A percentile compares a stretch with the other conserved stretches of the same genome.
These are phyloP conservation scores for Pseudomyrmex sp. DNA, from an alignment of 1,140 invertebrate species.

Conservation along the genomic window DNA sequence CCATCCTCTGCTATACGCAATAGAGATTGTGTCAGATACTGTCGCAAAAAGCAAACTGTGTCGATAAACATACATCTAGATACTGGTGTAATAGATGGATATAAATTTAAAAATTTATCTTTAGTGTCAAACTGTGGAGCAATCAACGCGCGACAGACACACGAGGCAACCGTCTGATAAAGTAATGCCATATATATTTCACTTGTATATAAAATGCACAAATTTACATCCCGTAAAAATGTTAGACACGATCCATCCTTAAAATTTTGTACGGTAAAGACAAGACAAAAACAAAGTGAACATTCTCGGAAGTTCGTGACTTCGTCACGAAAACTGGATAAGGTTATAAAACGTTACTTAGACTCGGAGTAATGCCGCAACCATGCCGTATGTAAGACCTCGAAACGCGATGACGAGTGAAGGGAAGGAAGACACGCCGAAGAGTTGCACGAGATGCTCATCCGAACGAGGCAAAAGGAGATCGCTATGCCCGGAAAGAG, in stretches of 20 bases:
- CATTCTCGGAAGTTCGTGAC: conserved; percentile 60
- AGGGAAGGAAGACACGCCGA: conserved; percentile 33
- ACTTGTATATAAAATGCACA: too few species aligned
- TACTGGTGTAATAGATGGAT: too few species aligned
- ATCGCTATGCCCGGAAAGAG: conserved; percentile 35
- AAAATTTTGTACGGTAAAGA: background rate
- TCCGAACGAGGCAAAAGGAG: conserved; percentile 35
- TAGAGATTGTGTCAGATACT: background rate
- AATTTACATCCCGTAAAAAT: background rate
- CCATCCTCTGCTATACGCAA: conserved; percentile 19
- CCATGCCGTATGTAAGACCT: conserved; percentile 74
- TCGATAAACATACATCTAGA: background rate
- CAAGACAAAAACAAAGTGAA: conserved; percentile 42
- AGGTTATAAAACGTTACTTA: conserved; percentile 72
- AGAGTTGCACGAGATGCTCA: conserved; percentile 40
- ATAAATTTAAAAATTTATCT: background rate
- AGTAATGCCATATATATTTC: too few species aligned
- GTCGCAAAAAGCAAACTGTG: conserved; percentile 16
- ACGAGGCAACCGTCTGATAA: too few species aligned
- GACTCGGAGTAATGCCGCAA: conserved; percentile 73
- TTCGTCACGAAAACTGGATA: conserved; percentile 62
- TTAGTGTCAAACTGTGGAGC: background rate
- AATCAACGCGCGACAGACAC: background rate
- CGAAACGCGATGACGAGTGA: conserved; percentile 55
- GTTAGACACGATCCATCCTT: background rate